phyloP scores from a whole-genome alignment of 1,140 invertebrate species.

The Drosophila teissieri region DNA sequence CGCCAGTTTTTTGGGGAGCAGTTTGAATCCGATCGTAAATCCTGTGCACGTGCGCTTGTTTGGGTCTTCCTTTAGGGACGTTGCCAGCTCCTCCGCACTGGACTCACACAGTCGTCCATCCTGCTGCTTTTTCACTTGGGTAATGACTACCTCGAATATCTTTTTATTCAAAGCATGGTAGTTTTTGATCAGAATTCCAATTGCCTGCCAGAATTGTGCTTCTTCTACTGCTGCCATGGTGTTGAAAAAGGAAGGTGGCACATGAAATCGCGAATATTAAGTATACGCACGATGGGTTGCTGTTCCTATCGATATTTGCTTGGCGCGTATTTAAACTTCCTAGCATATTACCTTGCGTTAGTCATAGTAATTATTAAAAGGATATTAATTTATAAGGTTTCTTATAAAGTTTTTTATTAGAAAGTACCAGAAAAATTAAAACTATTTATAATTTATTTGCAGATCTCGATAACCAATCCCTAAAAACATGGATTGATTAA shows the following conservation, averaged over 20 bases:
- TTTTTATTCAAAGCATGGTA: conserved; percentile 79
- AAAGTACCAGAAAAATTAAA: no score
- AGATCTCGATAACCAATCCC: conserved; percentile 9
- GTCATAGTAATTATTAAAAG: background rate
- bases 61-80: conserved; percentile 6
- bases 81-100: conserved; percentile 43
- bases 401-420: no score
- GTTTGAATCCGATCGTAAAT: conserved; percentile 61
- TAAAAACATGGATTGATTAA: background rate
- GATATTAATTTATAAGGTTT: no score
- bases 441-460: background rate
- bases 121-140: conserved; percentile 44
- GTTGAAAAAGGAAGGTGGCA: background rate
- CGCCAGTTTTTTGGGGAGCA: conserved; percentile 66
- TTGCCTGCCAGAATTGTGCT: conserved; percentile 68
- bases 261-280: background rate
- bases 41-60: conserved; percentile 28
- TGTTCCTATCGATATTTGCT: conserved; percentile 5
- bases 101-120: conserved; percentile 30
- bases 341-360: no score
- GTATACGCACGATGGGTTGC: background rate
- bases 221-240: conserved; percentile 52
- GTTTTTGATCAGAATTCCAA: conserved; percentile 71
- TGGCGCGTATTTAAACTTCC: background rate
- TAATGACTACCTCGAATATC: conserved; percentile 69